Percentiles rank a stretch among this genome's conserved stretches.
These are phyloP conservation scores for Fragum sueziense DNA, from an alignment of 2,888 invertebrate genomes.

Conservation along the genomic window DNA sequence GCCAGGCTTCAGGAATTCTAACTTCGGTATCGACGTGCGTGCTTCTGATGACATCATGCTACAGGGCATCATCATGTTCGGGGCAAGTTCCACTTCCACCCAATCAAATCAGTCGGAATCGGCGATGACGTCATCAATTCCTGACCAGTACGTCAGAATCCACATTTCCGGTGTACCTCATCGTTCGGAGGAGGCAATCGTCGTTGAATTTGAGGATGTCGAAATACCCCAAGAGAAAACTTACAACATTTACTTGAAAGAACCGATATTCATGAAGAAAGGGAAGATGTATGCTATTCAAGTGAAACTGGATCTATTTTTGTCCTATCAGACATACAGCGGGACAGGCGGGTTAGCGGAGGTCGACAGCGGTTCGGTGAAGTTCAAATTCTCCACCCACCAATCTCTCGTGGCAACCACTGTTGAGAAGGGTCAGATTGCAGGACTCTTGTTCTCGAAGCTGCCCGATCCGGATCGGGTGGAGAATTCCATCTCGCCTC, in stretches of 20 bases:
- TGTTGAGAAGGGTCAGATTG: conserved; percentile 56
- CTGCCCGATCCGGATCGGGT: conserved; percentile 49
- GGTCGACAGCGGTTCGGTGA: conserved; percentile 54
- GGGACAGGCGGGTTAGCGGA: conserved; percentile 48
- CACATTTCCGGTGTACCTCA: conserved; percentile 42
- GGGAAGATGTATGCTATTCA: conserved; percentile 54
- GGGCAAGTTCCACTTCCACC: conserved; percentile 52
- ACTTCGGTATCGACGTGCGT: conserved; percentile 59
- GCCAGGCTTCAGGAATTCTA: conserved; percentile 60
- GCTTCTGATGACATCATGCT: conserved; percentile 58
- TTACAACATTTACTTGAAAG: conserved; percentile 50
- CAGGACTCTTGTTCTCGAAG: conserved; percentile 56
- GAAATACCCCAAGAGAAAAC: conserved; percentile 54
- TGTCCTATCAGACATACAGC: conserved; percentile 57
- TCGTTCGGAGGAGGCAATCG: conserved; percentile 28
- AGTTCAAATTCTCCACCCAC: conserved; percentile 54
- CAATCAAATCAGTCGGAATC: conserved; percentile 45
- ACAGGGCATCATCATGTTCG: conserved; percentile 56
- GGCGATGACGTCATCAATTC: conserved; percentile 28
- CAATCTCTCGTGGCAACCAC: conserved; percentile 59
- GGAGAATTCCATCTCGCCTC: conserved; percentile 47
- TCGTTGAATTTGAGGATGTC: conserved; percentile 48
- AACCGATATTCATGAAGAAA: conserved; percentile 52
- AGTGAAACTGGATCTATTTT: conserved; percentile 56
- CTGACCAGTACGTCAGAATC: conserved; percentile 49